A percentile compares a stretch with the other conserved stretches of the same genome.
Evolutionary conservation across 2,888 invertebrate genomes (phyloP).

Genomic region (Athripsodes cinereus): DNA sequence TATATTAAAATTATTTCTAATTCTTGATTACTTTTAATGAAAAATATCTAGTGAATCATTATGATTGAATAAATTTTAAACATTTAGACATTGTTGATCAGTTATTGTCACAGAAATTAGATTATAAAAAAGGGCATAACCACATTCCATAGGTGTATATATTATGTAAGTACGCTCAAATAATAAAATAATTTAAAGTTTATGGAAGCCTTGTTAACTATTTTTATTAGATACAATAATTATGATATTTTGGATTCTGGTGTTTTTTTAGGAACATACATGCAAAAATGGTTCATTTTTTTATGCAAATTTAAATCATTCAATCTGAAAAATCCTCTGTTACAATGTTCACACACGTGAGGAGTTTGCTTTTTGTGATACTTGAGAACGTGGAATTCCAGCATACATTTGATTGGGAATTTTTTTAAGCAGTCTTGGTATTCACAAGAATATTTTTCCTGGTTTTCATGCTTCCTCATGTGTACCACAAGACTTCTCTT

Average conservation of each 20-base stretch:
- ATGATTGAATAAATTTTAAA: no score
- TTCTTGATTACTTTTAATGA: no score
- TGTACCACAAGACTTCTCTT: conserved; percentile 42
- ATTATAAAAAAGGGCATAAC: no score
- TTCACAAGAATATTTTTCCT: conserved; percentile 42
- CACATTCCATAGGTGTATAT: no score
- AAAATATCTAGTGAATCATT: no score
- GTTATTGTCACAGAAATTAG: no score
- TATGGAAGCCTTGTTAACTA: no score
- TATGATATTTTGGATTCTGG: background rate
- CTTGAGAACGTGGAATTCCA: conserved; percentile 45
- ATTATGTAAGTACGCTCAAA: no score
- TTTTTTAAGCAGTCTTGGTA: conserved; percentile 41
- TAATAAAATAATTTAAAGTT: no score
- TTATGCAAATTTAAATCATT: conserved; percentile 43
- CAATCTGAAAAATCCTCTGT: conserved; percentile 41
- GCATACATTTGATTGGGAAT: conserved; percentile 42
- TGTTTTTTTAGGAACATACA: conserved; percentile 34
- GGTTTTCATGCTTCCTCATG: conserved; percentile 43
- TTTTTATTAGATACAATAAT: no score
- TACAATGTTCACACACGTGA: conserved; percentile 42
- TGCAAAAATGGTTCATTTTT: conserved; percentile 13
- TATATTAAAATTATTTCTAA: no score
- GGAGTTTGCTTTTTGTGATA: conserved; percentile 45
- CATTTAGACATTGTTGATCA: no score